A percentile compares a stretch with the other conserved stretches of the same genome.
Evolutionary conservation across 2,888 invertebrate genomes (phyloP).

Genomic region (Ennomos erosarius): DNA sequence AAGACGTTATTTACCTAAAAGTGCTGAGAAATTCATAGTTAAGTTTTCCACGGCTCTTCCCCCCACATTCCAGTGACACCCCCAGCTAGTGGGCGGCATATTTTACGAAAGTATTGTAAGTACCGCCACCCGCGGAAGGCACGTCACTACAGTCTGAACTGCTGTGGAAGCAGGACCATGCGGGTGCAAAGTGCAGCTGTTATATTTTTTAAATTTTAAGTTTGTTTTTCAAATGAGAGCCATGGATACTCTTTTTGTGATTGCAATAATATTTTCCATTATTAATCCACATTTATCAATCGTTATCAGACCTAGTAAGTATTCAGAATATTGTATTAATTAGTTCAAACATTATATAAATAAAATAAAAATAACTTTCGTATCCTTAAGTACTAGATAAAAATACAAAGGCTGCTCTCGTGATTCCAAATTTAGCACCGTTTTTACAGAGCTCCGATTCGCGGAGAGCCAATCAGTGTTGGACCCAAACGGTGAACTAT

Average conservation of each 20-base stretch:
- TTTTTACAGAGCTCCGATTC: constrained; percentile 50
- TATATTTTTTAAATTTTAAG: no score
- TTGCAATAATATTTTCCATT: constrained; percentile 52
- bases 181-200: background rate
- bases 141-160: constrained; percentile 15
- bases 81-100: constrained; percentile 30
- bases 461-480: constrained; percentile 74
- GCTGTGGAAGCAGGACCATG: constrained; percentile 13
- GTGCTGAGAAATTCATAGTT: background rate
- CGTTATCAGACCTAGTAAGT: constrained; percentile 57
- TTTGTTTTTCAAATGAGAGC: constrained; percentile 3
- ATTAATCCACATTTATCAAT: constrained; percentile 61
- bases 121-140: constrained; percentile 10
- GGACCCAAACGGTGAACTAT: constrained; percentile 70
- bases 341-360: background rate
- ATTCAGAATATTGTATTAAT: no score
- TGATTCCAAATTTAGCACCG: no score
- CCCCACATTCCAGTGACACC: constrained; percentile 16
- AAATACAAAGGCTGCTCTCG: no score
- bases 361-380: no score
- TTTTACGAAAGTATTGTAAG: constrained; percentile 27
- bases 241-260: constrained; percentile 56
- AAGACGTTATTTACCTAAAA: no score
- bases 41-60: background rate
- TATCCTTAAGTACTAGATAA: no score